Base-by-base conservation (phyloP, 2,797 vertebrate species). In the Psittacula echo region DNA sequence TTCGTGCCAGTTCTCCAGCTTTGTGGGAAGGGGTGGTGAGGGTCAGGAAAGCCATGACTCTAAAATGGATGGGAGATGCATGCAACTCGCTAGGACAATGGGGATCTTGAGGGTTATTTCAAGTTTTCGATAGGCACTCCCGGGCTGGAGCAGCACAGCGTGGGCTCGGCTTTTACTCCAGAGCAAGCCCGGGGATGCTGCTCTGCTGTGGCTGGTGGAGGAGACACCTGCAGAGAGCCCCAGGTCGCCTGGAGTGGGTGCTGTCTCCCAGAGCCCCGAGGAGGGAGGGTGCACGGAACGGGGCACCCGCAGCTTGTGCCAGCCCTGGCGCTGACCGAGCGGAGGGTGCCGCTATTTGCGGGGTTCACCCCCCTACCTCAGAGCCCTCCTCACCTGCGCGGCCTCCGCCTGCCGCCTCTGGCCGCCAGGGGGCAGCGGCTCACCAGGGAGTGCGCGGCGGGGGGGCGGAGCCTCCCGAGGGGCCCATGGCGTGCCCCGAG, bases 341-440 rank as follows among this genome's bases (percentile, higher is more conserved):
- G 1, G 47, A 11, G 61, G 39, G 60, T 11, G 51, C 51, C 5
- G 51, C 22, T 2, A 30, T 0, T 3, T 3, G 19, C 47, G 1
- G 13, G 11, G 44, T 4, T 56, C 54, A 14, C 20, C 32, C 32
- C 54, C 1, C 32, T 10, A 13, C 34, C 58, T 15, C 51, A 5
- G 11, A 1, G 67, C 30, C 26, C 44, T 8, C 8, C 3, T 6
- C 17, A 16, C 19, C 39, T 7, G 6, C 45, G 21, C 29, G 6
- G 29, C 12, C 44, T 15, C 48, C 22, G 27, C 23, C 51, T 21
- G 23, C 67, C 53, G 17, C 20, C 76, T 27, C 32, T 9, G 81
- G 37, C 93, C 94, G 87, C 90, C 93, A 93, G 94, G 81, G 94
- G 94, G 87, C 94, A 95, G 92, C 84, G 71, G 56, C 75, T 76